Base-by-base conservation (phyloP, 2,888 invertebrate species). In the Drosophila rubida region DNA sequence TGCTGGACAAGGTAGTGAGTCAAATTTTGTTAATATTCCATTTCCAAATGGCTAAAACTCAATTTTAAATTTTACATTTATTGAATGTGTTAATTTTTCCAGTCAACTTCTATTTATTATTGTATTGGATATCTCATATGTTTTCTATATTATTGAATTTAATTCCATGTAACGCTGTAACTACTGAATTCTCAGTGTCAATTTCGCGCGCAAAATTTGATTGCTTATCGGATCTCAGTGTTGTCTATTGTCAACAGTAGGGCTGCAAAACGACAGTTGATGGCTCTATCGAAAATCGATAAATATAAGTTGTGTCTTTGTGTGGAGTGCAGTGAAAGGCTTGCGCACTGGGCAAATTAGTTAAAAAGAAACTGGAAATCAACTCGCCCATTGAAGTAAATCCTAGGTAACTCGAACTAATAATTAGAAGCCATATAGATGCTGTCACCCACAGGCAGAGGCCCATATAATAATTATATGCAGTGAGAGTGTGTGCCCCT, bases 1-100 rank as follows among this genome's bases (percentile, higher is more conserved):
- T 99, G 94, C 94, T 99, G 91, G 99, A 99, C 94, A 98, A 98
- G 93, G 98, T 99, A 59, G 19, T 19, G 19, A 19, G 19, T 19
- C 1, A 19, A 19, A 3, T 19, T 1, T 19, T 19, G n/a, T n/a
- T n/a, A n/a, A n/a, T 19, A 19, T 19, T 19, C 3, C 19, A 19
- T 19, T 19, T n/a, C n/a, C n/a, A n/a, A n/a, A n/a, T n/a, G n/a
- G n/a, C n/a, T n/a, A 23, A 3, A 23, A 23, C 23, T 5, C 23
- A 23, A 23, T 23, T 23, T 23, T 23, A 23, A n/a, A n/a, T n/a
- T n/a, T n/a, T n/a, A n/a, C n/a, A n/a, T n/a, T n/a, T n/a, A n/a
- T n/a, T n/a, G n/a, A n/a, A n/a, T n/a, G n/a, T n/a, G n/a, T n/a
- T n/a, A n/a, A n/a, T n/a, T n/a, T n/a, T n/a, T n/a, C n/a, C n/a